Conservation (phyloP, 1,140 invertebrate genomes). For the Paramacrobiotus metropolitanus region DNA sequence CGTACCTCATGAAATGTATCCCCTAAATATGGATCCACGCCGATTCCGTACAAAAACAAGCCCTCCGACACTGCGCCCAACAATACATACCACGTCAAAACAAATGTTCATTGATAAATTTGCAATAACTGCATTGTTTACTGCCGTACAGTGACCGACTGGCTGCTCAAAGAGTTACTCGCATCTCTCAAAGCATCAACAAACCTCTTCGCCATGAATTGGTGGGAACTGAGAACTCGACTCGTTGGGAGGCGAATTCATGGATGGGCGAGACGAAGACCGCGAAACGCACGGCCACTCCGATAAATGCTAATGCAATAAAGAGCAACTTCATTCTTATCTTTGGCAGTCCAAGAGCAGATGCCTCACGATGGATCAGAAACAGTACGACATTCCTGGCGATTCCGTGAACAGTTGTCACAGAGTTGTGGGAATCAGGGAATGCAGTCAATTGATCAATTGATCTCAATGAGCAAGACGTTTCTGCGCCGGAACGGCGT, state of each 20-base stretch:
- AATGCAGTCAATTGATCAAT: no score
- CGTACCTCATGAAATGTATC: slow-evolving; percentile 61
- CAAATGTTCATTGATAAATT: not conserved
- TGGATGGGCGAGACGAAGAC: not conserved
- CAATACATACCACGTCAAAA: slow-evolving; percentile 8
- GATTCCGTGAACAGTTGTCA: no score
- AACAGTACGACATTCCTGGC: no score
- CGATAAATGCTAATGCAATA: no score
- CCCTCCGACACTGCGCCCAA: slow-evolving; percentile 49
- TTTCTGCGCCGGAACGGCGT: no score
- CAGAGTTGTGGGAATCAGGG: no score
- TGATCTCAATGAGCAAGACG: no score
- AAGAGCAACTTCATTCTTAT: no score
- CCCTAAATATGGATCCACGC: slow-evolving; percentile 64
- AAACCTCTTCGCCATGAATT: not conserved
- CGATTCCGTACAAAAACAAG: slow-evolving; percentile 44
- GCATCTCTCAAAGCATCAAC: not conserved
- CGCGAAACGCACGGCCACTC: not conserved
- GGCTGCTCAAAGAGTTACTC: not conserved
- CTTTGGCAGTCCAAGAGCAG: no score
- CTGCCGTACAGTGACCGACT: no score
- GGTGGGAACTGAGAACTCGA: not conserved
- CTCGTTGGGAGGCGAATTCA: not conserved
- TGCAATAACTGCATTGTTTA: no score
- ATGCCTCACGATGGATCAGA: no score